Evolutionary conservation across 2,113 vertebrate genomes (phyloP).

Genomic region (Hystrix brachyura): DNA sequence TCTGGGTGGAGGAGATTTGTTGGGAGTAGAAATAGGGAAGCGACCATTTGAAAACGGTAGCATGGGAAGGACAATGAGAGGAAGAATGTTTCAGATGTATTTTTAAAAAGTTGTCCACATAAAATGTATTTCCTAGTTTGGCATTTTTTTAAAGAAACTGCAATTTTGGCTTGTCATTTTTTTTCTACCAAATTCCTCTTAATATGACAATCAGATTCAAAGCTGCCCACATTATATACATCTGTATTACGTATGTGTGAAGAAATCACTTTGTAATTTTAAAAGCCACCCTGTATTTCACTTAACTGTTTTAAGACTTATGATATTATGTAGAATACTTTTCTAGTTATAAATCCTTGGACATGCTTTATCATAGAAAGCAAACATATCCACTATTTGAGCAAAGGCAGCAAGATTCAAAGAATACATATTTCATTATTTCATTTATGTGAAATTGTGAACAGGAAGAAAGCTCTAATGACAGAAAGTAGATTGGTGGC

Average conservation of each 20-base stretch:
- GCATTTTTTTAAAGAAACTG: neutral
- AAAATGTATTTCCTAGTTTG: neutral
- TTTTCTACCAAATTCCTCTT: neutral
- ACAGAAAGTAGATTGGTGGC: neutral
- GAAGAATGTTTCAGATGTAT: neutral
- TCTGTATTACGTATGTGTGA: neutral
- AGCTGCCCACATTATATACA: neutral
- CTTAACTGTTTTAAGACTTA: neutral
- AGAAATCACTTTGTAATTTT: neutral
- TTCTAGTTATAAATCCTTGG: neutral
- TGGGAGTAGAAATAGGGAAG: neutral
- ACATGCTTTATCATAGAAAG: neutral
- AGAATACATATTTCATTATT: neutral
- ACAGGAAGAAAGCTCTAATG: neutral
- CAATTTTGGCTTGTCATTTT: neutral
- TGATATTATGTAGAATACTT: neutral
- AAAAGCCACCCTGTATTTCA: neutral
- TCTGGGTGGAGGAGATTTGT: neutral
- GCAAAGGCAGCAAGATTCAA: neutral
- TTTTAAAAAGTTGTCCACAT: neutral
- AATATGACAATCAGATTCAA: neutral
- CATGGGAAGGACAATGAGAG: neutral
- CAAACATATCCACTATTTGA: neutral
- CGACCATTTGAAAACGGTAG: neutral
- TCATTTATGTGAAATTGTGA: neutral